Base-by-base conservation (phyloP, 2,113 vertebrate species). In the Prunella himalayana region DNA sequence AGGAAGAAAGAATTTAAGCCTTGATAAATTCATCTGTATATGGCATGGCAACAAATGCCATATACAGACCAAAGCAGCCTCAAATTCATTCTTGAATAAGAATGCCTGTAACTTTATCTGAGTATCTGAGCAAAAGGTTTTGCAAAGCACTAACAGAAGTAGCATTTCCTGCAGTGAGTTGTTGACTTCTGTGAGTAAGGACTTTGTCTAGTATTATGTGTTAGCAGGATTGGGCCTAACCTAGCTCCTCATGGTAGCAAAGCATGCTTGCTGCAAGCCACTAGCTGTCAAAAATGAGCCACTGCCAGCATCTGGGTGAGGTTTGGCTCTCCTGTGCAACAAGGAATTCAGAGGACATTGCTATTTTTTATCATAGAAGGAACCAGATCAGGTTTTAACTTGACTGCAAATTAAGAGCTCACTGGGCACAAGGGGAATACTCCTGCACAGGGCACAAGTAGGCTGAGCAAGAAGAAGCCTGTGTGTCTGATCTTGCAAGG, bases 401-500 rank as follows among this genome's bases (percentile, higher is more conserved):
- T 91, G 89, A 85, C 11, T 91, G n/a, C 49, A 61, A 92, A 92
- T 84, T 93, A 82, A 88, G 41, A 85, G 91, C 25, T 82, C 54
- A 50, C 91, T 89, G 73, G 73, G 76, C 71, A 60, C 86, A 91
- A 93, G 57, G 41, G 69, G n/a, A 53, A 66, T 83, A 64, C 33
- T 94, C 57, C 44, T 88, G 69, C 88, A 82, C 76, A 84, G 70
- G 80, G 50, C 86, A 91, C 80, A 91, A 79, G 90, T 50, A 82
- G 88, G 83, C 90, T 89, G 94, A 92, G 69, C 71, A 93, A 95
- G 87, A 86, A 83, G 44, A 23, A 70, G 44, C 10, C 31, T 54
- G 86, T 93, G 79, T 78, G 89, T 82, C 94, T 94, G 94, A 97
- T 96, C 95, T 96, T 96, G 94, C 88, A 95, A 73, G 61, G 66